Evolutionary conservation across 2,113 vertebrate genomes (phyloP).

Genomic region (Lasiurus cinereus): DNA sequence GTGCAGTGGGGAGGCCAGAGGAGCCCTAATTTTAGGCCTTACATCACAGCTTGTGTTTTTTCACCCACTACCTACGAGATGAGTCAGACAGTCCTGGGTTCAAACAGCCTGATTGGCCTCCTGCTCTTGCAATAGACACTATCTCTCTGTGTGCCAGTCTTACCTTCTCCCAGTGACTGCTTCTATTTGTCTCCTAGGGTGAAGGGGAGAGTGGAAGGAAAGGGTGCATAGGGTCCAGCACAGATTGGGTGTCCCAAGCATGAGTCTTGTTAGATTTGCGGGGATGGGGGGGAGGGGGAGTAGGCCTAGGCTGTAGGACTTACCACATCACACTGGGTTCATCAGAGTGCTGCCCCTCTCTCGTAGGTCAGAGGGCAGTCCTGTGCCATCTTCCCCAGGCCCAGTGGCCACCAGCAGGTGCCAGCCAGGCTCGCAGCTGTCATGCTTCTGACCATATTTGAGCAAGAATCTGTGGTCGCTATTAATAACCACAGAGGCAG

Average conservation of each 20-base stretch:
- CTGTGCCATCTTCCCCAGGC: background rate
- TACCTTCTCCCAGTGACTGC: background rate
- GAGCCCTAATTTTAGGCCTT: background rate
- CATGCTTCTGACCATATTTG: background rate
- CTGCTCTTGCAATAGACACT: too few species aligned
- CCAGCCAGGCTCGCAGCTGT: background rate
- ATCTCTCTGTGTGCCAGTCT: background rate
- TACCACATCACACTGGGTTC: background rate
- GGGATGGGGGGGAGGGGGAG: too few species aligned
- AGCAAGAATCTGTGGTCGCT: background rate
- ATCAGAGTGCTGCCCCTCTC: accelerated
- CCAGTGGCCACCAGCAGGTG: background rate
- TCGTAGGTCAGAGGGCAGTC: background rate
- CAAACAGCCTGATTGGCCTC: background rate
- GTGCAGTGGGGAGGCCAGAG: background rate
- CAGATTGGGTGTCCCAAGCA: accelerated
- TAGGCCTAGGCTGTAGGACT: background rate
- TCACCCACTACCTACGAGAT: accelerated
- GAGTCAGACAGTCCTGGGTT: background rate
- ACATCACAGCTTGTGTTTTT: too few species aligned
- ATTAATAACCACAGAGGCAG: conserved; percentile 41
- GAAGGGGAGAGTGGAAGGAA: background rate
- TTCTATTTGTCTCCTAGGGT: background rate
- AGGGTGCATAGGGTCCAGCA: background rate
- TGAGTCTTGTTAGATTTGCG: background rate